These are phyloP conservation scores for Druon quercuslanigerum DNA, from an alignment of 1,140 invertebrate genomes.

Conservation along the genomic window DNA sequence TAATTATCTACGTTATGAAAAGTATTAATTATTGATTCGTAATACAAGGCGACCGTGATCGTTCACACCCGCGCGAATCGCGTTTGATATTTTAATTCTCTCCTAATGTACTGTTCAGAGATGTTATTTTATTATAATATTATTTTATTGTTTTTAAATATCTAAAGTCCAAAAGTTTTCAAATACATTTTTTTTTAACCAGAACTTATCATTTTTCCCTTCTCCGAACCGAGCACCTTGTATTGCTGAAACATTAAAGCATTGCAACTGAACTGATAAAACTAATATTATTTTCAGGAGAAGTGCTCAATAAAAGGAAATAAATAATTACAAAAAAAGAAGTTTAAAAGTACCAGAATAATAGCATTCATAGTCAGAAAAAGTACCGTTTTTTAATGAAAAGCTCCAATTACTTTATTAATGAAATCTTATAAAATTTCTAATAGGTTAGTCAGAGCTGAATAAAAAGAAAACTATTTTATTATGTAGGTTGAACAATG, in stretches of 20 bases:
- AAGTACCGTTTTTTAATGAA: neutral
- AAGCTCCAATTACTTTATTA: too few species aligned
- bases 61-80: neutral
- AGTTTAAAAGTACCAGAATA: neutral
- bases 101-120: constrained; percentile 14
- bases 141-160: constrained; percentile 29
- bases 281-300: constrained; percentile 4
- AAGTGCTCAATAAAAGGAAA: constrained; percentile 1
- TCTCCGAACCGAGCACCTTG: neutral
- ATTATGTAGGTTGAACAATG: too few species aligned
- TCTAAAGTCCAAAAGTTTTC: constrained; percentile 23
- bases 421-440: too few species aligned
- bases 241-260: neutral
- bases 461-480: too few species aligned
- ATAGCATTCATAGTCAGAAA: neutral
- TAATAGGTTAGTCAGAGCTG: too few species aligned
- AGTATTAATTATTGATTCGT: constrained; percentile 26
- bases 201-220: constrained; percentile 28
- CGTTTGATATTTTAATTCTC: constrained; percentile 21
- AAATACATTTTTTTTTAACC: constrained; percentile 27
- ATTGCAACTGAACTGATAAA: constrained; percentile 9
- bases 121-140: constrained; percentile 28
- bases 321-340: neutral
- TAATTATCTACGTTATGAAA: constrained; percentile 24
- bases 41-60: constrained; percentile 21